These are phyloP conservation scores for Hydractinia symbiolongicarpus DNA, from an alignment of 30 jellyfish, hydroid and myxozoan genomes.

Conservation along the genomic window DNA sequence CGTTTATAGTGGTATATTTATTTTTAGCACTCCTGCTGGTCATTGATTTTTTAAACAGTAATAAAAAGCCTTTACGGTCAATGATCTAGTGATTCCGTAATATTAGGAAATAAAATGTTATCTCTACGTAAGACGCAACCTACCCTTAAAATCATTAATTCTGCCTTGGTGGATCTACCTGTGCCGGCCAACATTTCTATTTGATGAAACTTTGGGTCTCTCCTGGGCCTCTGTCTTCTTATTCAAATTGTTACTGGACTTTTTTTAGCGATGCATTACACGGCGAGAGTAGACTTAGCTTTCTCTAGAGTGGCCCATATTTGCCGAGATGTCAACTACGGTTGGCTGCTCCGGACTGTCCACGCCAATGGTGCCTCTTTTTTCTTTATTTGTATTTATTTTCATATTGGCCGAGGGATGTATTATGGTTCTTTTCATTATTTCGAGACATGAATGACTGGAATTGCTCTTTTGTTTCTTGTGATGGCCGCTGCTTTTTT, in stretches of 20 bases:
- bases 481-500: constrained; percentile 52
- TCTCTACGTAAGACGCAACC: constrained; percentile 47
- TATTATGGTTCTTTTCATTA: constrained; percentile 38
- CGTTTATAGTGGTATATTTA: too few relatives aligned
- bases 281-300: constrained; percentile 21
- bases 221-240: constrained; percentile 18
- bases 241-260: constrained; percentile 42
- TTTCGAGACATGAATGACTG: constrained; percentile 6
- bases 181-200: constrained; percentile 24
- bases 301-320: constrained; percentile 39
- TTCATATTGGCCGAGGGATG: constrained; percentile 43
- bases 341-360: constrained; percentile 17
- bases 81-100: too few relatives aligned
- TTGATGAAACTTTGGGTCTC: constrained; percentile 44
- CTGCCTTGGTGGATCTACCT: constrained; percentile 36
- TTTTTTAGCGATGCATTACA: constrained; percentile 49
- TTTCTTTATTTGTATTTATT: constrained; percentile 32
- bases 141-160: constrained; percentile 21
- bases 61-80: too few relatives aligned
- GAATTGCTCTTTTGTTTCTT: constrained; percentile 8
- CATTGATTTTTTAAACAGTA: too few relatives aligned
- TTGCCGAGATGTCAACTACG: constrained; percentile 40
- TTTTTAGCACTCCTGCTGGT: too few relatives aligned
- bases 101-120: too few relatives aligned
- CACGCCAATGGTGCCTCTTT: constrained; percentile 61